phyloP scores from a whole-genome alignment of 30 jellyfish, hydroid and myxozoan species.

The Aurelia sp. region DNA sequence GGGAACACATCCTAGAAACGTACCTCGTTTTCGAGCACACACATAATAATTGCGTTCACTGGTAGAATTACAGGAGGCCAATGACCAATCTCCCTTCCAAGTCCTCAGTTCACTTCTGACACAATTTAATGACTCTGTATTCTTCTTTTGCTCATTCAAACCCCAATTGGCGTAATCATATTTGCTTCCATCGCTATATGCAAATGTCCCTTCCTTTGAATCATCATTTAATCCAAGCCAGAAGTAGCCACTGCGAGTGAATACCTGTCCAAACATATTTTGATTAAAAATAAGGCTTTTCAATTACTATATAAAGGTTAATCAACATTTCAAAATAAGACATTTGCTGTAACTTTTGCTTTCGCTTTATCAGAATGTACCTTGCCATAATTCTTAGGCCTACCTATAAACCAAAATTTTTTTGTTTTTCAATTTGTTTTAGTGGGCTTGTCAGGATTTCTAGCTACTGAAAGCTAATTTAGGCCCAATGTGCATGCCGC shows the following conservation, averaged over 20 bases:
- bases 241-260: constrained; percentile 45
- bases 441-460: too few species aligned
- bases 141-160: constrained; percentile 28
- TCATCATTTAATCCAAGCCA: constrained; percentile 92
- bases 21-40: constrained; percentile 89
- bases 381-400: too few species aligned
- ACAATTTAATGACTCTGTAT: constrained; percentile 56
- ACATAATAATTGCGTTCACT: constrained; percentile 68
- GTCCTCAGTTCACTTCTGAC: constrained; percentile 65
- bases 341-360: too few species aligned
- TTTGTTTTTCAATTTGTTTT: too few species aligned
- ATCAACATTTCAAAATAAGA: too few species aligned
- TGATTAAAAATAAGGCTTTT: too few species aligned
- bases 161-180: constrained; percentile 71
- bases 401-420: too few species aligned
- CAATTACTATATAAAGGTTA: too few species aligned
- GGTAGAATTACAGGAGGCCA: constrained; percentile 66
- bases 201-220: constrained; percentile 57
- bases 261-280: neutral
- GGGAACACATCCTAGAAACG: too few species aligned
- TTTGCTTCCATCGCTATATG: constrained; percentile 75
- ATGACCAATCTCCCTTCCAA: constrained; percentile 60
- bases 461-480: too few species aligned
- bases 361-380: too few species aligned
- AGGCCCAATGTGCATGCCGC: too few species aligned